Conservation (phyloP, 2,888 invertebrate species). For the Aleiodes alternator region DNA sequence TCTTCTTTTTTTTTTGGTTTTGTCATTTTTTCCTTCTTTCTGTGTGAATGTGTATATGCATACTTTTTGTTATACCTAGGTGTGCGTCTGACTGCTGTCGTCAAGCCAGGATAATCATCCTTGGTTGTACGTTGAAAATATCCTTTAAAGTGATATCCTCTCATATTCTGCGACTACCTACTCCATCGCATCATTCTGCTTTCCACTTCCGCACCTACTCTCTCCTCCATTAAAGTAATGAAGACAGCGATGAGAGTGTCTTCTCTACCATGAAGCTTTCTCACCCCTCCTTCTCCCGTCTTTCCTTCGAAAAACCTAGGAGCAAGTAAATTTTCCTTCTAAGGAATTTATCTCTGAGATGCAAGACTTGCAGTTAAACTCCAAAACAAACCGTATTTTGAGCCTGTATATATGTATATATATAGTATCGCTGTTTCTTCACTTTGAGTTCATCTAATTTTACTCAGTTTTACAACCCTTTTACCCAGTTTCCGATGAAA, state of each 20-base stretch:
- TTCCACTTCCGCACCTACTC: conserved; percentile 53
- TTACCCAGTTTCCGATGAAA: conserved; percentile 42
- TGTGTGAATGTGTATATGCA: conserved; percentile 1
- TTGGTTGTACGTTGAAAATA: conserved; percentile 61
- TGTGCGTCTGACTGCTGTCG: conserved; percentile 25
- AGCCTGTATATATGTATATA: conserved; percentile 2
- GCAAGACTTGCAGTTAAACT: conserved; percentile 66
- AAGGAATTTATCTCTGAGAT: conserved; percentile 69
- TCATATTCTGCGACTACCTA: conserved; percentile 49
- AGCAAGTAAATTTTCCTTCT: conserved; percentile 62
- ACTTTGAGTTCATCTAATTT: conserved; percentile 28
- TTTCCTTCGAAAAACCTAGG: conserved; percentile 59
- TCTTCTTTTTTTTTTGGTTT: conserved; percentile 1
- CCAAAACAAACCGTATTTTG: conserved; percentile 64
- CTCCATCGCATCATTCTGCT: conserved; percentile 38
- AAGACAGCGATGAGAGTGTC: conserved; percentile 65
- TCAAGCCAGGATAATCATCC: conserved; percentile 33
- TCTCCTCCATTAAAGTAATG: conserved; percentile 74
- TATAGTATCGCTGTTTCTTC: conserved; percentile 29
- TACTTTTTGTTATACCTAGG: conserved; percentile 13
- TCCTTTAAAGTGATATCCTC: conserved; percentile 54
- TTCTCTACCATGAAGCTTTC: conserved; percentile 46
- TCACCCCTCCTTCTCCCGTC: background rate
- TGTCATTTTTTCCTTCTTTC: background rate
- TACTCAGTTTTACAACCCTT: conserved; percentile 2